These are phyloP conservation scores for Nixonia krombeini DNA, from an alignment of 1,140 invertebrate species.

Conservation along the genomic window DNA sequence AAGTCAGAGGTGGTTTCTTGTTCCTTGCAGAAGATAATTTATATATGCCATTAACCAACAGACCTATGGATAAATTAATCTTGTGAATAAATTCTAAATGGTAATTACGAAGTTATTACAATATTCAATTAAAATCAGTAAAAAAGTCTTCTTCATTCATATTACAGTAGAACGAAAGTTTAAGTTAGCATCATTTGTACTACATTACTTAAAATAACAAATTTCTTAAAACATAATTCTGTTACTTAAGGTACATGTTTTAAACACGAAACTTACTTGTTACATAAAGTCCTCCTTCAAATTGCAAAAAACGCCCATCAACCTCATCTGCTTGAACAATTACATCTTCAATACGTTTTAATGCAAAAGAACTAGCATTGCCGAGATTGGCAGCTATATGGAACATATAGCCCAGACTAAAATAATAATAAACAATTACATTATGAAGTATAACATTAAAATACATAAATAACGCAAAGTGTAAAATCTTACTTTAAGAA, in stretches of 20 bases:
- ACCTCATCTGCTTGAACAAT: constrained; percentile 96
- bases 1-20: constrained; percentile 80
- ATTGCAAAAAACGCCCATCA: constrained; percentile 89
- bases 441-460: background rate
- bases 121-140: constrained; percentile 10
- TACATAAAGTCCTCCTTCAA: constrained; percentile 88
- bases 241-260: background rate
- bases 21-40: constrained; percentile 80
- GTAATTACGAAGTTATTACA: background rate
- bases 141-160: constrained; percentile 33
- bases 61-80: constrained; percentile 66
- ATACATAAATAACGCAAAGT: background rate
- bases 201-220: background rate
- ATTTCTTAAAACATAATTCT: background rate
- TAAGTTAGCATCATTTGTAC: constrained; percentile 40
- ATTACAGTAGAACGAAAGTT: constrained; percentile 54
- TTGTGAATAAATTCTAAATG: background rate
- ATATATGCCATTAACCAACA: constrained; percentile 82
- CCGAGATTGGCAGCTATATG: constrained; percentile 80
- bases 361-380: constrained; percentile 79
- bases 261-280: constrained; percentile 66
- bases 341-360: constrained; percentile 89
- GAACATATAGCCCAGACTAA: constrained; percentile 87
- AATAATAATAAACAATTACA: constrained; percentile 21
- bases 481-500: constrained; percentile 75